A percentile compares a stretch with the other conserved stretches of the same genome.
Evolutionary conservation across 2,888 invertebrate genomes (phyloP).

Genomic region (Apodemia mormo): DNA sequence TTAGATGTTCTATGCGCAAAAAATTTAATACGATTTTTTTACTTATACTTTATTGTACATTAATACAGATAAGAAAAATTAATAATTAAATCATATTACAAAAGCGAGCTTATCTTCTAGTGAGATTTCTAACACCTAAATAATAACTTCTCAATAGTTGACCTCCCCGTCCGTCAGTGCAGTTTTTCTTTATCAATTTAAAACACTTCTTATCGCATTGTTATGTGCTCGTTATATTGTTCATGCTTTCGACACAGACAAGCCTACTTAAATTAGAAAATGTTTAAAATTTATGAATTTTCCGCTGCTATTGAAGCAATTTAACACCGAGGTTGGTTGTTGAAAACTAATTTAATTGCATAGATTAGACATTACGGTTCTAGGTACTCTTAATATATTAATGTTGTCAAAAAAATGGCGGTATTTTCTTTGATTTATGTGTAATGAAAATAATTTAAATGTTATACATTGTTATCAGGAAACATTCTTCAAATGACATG

Average conservation of each 20-base stretch:
- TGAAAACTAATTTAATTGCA: not conserved
- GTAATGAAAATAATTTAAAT: not conserved
- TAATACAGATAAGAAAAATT: too few species aligned
- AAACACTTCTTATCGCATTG: too few species aligned
- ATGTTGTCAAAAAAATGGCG: slow-evolving; percentile 1
- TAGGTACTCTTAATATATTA: not conserved
- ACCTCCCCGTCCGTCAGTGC: too few species aligned
- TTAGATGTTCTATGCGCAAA: too few species aligned
- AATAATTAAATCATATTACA: too few species aligned
- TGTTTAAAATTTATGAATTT: slow-evolving; percentile 33
- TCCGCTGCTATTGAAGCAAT: slow-evolving; percentile 21
- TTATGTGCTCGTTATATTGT: not conserved
- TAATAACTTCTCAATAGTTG: too few species aligned
- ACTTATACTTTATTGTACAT: too few species aligned
- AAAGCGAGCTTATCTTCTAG: too few species aligned
- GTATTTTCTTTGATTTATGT: slow-evolving; percentile 8
- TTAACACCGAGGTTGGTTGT: not conserved
- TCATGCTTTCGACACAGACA: slow-evolving; percentile 27
- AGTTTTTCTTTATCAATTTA: too few species aligned
- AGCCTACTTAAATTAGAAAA: slow-evolving; percentile 37
- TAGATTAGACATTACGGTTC: not conserved
- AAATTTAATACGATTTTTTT: too few species aligned
- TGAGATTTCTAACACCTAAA: too few species aligned
- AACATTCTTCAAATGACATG: not conserved
- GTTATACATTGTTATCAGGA: not conserved